Evolutionary conservation across 2,113 vertebrate genomes (phyloP).

Genomic region (Microcebus murinus): DNA sequence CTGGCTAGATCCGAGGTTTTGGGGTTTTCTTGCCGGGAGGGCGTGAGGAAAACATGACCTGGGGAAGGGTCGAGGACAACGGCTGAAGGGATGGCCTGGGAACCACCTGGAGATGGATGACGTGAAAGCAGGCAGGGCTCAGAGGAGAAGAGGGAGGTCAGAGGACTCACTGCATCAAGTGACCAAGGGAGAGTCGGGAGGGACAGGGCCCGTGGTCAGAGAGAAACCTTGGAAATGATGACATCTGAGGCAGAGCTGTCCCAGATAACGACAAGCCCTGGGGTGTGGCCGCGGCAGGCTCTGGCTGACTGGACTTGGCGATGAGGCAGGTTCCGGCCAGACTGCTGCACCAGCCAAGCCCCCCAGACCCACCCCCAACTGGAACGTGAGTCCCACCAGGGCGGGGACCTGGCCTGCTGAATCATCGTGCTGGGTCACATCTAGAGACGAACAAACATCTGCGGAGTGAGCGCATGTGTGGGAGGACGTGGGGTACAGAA

Average conservation of each 20-base stretch:
- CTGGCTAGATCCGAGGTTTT: not conserved
- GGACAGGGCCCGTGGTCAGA: not conserved
- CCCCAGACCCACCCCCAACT: not conserved
- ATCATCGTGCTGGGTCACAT: not conserved
- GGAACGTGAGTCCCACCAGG: not conserved
- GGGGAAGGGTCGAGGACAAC: not conserved
- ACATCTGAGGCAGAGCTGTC: not conserved
- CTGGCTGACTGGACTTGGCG: not conserved
- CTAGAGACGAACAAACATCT: not conserved
- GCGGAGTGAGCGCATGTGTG: not conserved
- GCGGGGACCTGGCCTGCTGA: not conserved
- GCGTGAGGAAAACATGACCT: accelerated
- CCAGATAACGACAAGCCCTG: not conserved
- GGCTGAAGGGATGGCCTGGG: not conserved
- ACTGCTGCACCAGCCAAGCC: not conserved
- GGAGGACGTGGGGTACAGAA: not conserved
- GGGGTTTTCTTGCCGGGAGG: not conserved
- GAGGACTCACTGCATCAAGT: not conserved
- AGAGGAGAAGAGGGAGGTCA: not conserved
- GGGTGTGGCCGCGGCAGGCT: not conserved
- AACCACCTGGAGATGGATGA: not conserved
- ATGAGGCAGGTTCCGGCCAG: not conserved
- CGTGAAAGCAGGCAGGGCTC: not conserved
- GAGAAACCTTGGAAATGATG: not conserved
- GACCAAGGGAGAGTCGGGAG: not conserved